Evolutionary conservation across 2,113 vertebrate genomes (phyloP), one percentile per base, ranked within the genome.

Genomic region (Epinephelus cyanopodus): DNA sequence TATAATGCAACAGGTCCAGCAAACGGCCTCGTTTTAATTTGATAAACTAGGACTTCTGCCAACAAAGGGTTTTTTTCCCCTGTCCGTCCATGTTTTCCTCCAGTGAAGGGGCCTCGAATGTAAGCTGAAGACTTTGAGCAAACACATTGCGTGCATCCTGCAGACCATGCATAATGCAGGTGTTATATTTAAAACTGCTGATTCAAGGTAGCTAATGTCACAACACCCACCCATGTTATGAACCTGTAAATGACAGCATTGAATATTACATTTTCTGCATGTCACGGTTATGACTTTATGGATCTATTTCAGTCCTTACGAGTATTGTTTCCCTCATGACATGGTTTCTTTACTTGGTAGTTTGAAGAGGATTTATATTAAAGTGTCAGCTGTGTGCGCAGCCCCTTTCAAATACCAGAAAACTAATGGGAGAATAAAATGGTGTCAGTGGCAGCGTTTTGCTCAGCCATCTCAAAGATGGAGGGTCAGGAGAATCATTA

Each of bases 11-110:
- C 72, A 85, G 50, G 58, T 78, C 25, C 29, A 56, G 74, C 37
- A 67, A 81, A 68, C 63, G 27, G 37, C 64, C 84, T 85, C 80
- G 76, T 92, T 48, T 82, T 71, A 74, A 82, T 79, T 84, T 76
- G 76, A 90, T 81, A 63, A 60, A 68, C 57, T 47, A 80, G 85
- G 48, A 86, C 67, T 50, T 39, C 33, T 33, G 78, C 71, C 64
- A 84, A n/a, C 23, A 39, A 23, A 62, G n/a, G 25, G 74, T 77
- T 69, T 37, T 56, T 57, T 12, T 18, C 0, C 29, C 29, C 25
- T 25, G 14, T 78, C 23, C 15, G 42, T n/a, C 29, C 0, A 7
- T 15, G 6, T 39, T 76, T 66, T 37, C 27, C 50, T 57, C 42
- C 13, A 53, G 15, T 62, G 29, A 64, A 15, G 19, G 2, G 3